Conservation (phyloP, 1,140 invertebrate genomes). For the Andricus grossulariae region DNA sequence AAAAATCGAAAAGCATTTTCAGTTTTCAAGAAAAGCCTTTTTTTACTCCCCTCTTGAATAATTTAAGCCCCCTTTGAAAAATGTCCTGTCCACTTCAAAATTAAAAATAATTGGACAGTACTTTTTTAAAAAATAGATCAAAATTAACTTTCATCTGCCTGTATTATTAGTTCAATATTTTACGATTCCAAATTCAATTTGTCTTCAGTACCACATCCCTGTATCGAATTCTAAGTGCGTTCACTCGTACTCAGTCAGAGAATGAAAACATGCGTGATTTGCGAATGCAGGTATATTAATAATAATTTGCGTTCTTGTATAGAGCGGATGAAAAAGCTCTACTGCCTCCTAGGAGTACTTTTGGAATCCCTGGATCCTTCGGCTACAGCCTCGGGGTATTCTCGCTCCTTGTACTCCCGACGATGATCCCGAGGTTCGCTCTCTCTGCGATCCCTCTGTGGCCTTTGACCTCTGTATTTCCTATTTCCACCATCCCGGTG, state of each 20-base stretch:
- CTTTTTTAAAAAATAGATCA: no score
- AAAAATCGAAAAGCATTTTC: no score
- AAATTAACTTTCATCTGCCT: no score
- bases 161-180: no score
- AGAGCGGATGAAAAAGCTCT: slow-evolving; percentile 33
- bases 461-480: slow-evolving; percentile 65
- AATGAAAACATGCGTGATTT: slow-evolving; percentile 42
- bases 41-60: no score
- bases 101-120: no score
- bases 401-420: slow-evolving; percentile 64
- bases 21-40: no score
- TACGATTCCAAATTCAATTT: neutral
- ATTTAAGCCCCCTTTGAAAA: no score
- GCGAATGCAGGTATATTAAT: slow-evolving; percentile 40
- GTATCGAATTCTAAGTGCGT: neutral
- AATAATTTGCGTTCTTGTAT: slow-evolving; percentile 30
- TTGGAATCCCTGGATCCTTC: slow-evolving; percentile 58
- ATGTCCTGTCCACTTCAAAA: no score
- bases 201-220: slow-evolving; percentile 29
- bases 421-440: slow-evolving; percentile 59
- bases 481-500: slow-evolving; percentile 62
- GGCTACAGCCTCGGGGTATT: slow-evolving; percentile 50
- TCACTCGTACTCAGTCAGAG: slow-evolving; percentile 40
- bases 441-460: slow-evolving; percentile 65
- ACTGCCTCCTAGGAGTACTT: slow-evolving; percentile 49